Conservation (phyloP, 2,797 vertebrate species). For the Parambassis ranga region DNA sequence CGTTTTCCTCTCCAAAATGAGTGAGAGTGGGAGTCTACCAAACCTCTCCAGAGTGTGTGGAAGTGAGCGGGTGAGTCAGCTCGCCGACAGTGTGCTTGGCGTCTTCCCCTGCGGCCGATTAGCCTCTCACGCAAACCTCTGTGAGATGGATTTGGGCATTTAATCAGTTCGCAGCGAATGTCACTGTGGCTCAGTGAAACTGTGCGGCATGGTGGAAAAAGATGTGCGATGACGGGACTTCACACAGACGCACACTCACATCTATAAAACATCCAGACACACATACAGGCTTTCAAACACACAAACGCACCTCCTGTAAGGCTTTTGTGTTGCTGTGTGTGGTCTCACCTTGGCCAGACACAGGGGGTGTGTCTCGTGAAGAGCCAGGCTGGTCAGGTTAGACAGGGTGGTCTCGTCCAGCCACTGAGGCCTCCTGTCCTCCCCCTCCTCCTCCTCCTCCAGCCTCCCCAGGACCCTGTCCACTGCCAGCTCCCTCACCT, state of each 20-base stretch:
- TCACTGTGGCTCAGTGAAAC: slow-evolving; percentile 22
- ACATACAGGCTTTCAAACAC: neutral
- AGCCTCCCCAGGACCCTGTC: slow-evolving; percentile 80
- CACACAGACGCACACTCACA: neutral
- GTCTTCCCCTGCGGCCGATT: slow-evolving; percentile 32
- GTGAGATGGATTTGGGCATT: slow-evolving; percentile 35
- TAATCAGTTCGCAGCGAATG: slow-evolving; percentile 43
- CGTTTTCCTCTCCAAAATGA: slow-evolving; percentile 35
- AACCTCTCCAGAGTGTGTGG: slow-evolving; percentile 18
- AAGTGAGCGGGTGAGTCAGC: slow-evolving; percentile 1
- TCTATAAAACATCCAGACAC: slow-evolving; percentile 25
- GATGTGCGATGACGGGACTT: slow-evolving; percentile 12
- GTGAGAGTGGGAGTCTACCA: slow-evolving; percentile 28
- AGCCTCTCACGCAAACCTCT: slow-evolving; percentile 59
- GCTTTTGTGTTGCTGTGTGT: slow-evolving; percentile 34
- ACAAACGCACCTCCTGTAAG: slow-evolving; percentile 19
- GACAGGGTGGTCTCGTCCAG: slow-evolving; percentile 59
- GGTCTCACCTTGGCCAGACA: slow-evolving; percentile 89
- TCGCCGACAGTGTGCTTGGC: slow-evolving; percentile 32
- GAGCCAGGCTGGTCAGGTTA: slow-evolving; percentile 78
- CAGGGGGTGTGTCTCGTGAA: slow-evolving; percentile 85
- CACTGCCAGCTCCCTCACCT: slow-evolving; percentile 85
- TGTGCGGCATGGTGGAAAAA: slow-evolving; percentile 17
- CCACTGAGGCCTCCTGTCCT: slow-evolving; percentile 23
- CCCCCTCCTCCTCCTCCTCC: slow-evolving; percentile 29